Evolutionary conservation across 1,140 invertebrate genomes (phyloP), one percentile per base, ranked within the genome.

Genomic region (Lucilia sericata): DNA sequence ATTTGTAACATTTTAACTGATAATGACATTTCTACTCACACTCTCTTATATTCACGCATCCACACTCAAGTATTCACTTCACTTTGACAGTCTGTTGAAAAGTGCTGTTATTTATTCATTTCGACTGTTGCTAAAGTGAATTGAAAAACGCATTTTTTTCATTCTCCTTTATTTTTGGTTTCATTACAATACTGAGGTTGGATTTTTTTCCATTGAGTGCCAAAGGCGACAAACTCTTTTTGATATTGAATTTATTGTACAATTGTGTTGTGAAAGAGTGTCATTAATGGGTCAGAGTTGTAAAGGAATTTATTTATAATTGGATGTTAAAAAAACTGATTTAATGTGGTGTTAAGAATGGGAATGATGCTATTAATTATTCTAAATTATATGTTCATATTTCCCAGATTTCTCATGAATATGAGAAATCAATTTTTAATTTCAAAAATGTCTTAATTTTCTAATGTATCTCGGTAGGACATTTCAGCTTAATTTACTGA

Each of bases 21-120:
- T 47, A 14, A 78, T 47, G 36, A 78, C 75, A 70, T 70, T 70
- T 70, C 65, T 10, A 21, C 21, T 17, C 14, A 60, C 55, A 30
- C 25, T 30, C 60, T n/a, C 14, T 65, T 65, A 14, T 30, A 30
- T 30, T 30, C 25, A 60, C 55, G 55, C 14, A 60, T n/a, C 7
- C 51, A 5, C 65, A 21, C n/a, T 5, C 4, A 4, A 21, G 19
- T 70, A 21, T 25, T 70, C 65, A 21, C n/a, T 21, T 70, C 65
- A 70, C 65, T 21, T 70, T 70, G 65, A 25, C 65, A 70, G 65
- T 70, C 19, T 70, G 21, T 21, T 70, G 65, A 21, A 70, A 70
- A 70, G 65, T 70, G 7, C 65, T 70, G n/a, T 70, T 70, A 70
- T 70, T 70, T 70, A 70, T 70, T 70, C 19, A 70, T 70, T 70